Evolutionary conservation across 1,140 invertebrate species (phyloP).

Genomic region (Nebria ingens): DNA sequence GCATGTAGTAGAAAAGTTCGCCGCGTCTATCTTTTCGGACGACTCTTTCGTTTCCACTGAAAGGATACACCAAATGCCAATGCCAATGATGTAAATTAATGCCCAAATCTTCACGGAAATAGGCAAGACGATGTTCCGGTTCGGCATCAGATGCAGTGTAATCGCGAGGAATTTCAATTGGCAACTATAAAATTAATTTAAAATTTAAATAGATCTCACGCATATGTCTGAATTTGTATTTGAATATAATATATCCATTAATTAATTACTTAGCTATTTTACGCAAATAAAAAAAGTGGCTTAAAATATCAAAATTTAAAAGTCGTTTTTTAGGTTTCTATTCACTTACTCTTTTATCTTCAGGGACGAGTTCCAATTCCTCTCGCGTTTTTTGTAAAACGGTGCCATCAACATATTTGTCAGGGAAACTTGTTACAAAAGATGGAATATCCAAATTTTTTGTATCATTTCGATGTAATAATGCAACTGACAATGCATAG

Average conservation of each 20-base stretch:
- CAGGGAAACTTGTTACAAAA: conserved; percentile 61
- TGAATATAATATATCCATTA: too few relatives aligned
- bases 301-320: neutral
- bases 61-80: conserved; percentile 72
- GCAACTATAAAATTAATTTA: conserved; percentile 27
- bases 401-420: conserved; percentile 63
- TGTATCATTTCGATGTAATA: conserved; percentile 64
- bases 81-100: conserved; percentile 77
- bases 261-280: too few relatives aligned
- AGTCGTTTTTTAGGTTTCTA: neutral
- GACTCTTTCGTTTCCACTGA: conserved; percentile 45
- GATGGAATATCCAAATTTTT: conserved; percentile 58
- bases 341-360: conserved; percentile 48
- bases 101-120: conserved; percentile 63
- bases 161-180: conserved; percentile 57
- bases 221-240: too few relatives aligned
- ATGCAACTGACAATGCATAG: conserved; percentile 62
- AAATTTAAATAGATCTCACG: neutral
- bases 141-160: conserved; percentile 64
- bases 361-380: conserved; percentile 50
- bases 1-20: conserved; percentile 71
- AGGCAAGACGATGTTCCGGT: conserved; percentile 61
- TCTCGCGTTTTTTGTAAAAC: conserved; percentile 57
- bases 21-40: conserved; percentile 60
- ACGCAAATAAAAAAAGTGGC: too few relatives aligned